Percentiles rank a stretch among this genome's conserved stretches.
phyloP scores from a whole-genome alignment of 1,140 invertebrate species.

The Heliothis virescens region DNA sequence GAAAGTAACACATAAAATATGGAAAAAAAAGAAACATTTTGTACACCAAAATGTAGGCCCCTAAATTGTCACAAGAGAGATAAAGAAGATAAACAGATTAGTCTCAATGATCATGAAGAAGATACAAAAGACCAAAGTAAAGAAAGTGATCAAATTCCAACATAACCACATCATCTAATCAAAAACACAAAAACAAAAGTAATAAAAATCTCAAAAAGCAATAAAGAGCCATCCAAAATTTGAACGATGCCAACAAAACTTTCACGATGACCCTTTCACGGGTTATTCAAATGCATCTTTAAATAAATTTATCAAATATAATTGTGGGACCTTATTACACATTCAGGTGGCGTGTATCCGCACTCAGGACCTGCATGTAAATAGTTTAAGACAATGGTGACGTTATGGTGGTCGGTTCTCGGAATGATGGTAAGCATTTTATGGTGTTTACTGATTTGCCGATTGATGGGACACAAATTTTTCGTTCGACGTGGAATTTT shows the following conservation, averaged over 20 bases:
- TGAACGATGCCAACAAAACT: slow-evolving; percentile 56
- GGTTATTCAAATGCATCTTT: slow-evolving; percentile 81
- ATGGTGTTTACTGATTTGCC: slow-evolving; percentile 78
- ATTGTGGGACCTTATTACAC: slow-evolving; percentile 84
- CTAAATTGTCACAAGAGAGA: too few species aligned
- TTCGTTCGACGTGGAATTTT: slow-evolving; percentile 53
- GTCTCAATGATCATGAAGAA: too few species aligned
- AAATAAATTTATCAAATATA: slow-evolving; percentile 86
- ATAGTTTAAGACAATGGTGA: slow-evolving; percentile 78
- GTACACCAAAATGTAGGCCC: too few species aligned
- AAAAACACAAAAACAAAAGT: slow-evolving; percentile 13
- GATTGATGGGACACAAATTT: slow-evolving; percentile 74
- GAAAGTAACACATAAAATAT: too few species aligned
- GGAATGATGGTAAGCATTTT: slow-evolving; percentile 79
- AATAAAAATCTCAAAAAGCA: slow-evolving; percentile 4
- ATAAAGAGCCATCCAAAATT: slow-evolving; percentile 36
- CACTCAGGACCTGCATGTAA: slow-evolving; percentile 73
- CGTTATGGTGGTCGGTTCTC: slow-evolving; percentile 83
- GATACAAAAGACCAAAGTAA: not conserved
- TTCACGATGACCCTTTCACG: slow-evolving; percentile 77
- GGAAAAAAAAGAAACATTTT: too few species aligned
- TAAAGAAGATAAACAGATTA: too few species aligned
- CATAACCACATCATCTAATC: not conserved
- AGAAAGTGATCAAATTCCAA: not conserved
- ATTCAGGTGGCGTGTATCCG: slow-evolving; percentile 82